These are phyloP conservation scores for Marmota monax DNA, from an alignment of 2,113 vertebrate genomes.

Conservation along the genomic window DNA sequence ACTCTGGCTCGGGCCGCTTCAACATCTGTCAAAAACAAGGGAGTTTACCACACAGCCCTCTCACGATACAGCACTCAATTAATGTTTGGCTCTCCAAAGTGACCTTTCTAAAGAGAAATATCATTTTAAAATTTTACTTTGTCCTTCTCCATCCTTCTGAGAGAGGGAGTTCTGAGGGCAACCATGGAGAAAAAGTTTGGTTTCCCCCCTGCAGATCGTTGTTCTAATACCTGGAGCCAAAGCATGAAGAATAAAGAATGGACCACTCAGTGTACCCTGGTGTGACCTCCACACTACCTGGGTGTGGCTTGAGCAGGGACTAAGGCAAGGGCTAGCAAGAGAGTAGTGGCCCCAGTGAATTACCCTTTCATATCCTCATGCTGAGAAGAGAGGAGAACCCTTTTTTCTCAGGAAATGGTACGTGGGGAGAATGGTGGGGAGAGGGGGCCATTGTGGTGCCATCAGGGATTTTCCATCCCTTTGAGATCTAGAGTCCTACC, in stretches of 20 bases:
- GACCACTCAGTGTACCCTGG: background rate
- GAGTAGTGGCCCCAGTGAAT: background rate
- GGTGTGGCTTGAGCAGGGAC: background rate
- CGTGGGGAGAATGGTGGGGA: background rate
- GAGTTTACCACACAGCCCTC: constrained; percentile 83
- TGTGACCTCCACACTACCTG: background rate
- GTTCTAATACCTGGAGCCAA: constrained; percentile 11
- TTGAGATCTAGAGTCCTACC: background rate
- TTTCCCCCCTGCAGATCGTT: background rate
- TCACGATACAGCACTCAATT: constrained; percentile 66
- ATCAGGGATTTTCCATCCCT: background rate
- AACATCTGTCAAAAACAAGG: constrained; percentile 84
- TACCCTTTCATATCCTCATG: background rate
- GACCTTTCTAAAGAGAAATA: constrained; percentile 77
- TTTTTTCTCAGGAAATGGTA: background rate
- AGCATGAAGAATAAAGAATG: background rate
- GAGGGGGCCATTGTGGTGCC: background rate
- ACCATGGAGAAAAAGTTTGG: background rate
- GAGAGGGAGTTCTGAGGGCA: constrained; percentile 9
- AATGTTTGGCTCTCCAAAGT: constrained; percentile 76
- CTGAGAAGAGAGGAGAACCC: background rate
- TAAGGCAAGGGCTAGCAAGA: background rate
- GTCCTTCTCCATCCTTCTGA: constrained; percentile 42
- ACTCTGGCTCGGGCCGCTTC: constrained; percentile 76
- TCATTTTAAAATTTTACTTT: constrained; percentile 23